Base-by-base conservation (phyloP, 2,888 invertebrate genomes). In the Ornithoptera priamus region DNA sequence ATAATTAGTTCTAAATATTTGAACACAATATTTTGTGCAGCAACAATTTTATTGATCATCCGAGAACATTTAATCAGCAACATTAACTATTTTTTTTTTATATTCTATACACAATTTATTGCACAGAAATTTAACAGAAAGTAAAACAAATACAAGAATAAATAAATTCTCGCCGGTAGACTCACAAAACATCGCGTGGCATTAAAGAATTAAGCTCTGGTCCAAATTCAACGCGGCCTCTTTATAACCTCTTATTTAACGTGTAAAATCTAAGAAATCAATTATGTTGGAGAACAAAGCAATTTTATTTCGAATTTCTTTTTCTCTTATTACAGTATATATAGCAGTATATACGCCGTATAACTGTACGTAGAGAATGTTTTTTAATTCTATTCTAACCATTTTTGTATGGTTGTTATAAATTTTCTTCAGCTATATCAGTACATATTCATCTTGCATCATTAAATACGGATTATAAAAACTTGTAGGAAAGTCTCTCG, bases 221-320 rank as follows among this genome's bases (percentile, higher is more conserved):
- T 36, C 46, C 17, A n/a, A 24, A 65, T 65, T 57, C n/a, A 39
- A 65, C n/a, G 36, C 39, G 57, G 57, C 12, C 64, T 57, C 64
- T 65, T 57, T 65, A 39, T 36, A 24, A 63, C 50, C n/a, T 39
- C 64, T 57, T 57, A 65, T 57, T 65, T 65, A 56, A 30, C 64
- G 36, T 57, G 56, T 57, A 12, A 50, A 63, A 63, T 56, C 53
- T 63, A 18, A n/a, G 62, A 46, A 24, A 30, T 56, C 50, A 24
- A 30, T 20, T 50, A 50, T 56, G 36, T 50, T 53, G 3, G 10
- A 50, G 50, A 24, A 50, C 50, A 56, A 63, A 63, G 18, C n/a
- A 22, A 36, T 42, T 42, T 42, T 15, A 17, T 30, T 61, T 61
- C 10, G 60, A 24, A 39, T n/a, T 15, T 36, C n/a, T 39, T 15